Conservation (phyloP, 1,140 invertebrate genomes). For the Amyelois transitella region DNA sequence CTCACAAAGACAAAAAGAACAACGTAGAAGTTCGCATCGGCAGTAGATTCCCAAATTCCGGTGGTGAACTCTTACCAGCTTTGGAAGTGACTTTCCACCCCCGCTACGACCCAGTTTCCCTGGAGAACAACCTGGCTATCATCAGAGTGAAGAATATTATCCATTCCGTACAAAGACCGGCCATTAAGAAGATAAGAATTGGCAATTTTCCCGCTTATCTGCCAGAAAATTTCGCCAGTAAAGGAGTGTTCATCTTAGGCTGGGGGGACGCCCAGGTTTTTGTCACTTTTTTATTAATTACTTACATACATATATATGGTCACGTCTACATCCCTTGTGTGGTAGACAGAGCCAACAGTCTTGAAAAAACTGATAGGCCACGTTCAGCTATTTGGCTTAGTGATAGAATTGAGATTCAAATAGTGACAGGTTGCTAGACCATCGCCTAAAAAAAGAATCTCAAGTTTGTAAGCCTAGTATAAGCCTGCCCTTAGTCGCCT, state of each 20-base stretch:
- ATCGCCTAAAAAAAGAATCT: too few species aligned
- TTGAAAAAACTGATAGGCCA: too few species aligned
- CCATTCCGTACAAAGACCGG: neutral
- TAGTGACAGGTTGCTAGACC: too few species aligned
- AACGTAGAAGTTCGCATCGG: constrained; percentile 11
- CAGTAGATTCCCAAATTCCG: constrained; percentile 12
- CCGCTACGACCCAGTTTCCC: constrained; percentile 9
- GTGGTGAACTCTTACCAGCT: constrained; percentile 12
- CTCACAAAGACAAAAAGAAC: neutral
- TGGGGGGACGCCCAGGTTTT: constrained; percentile 4
- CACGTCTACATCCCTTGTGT: too few species aligned
- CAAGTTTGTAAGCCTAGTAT: too few species aligned
- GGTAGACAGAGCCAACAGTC: too few species aligned
- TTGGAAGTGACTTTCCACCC: constrained; percentile 19
- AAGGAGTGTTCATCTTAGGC: constrained; percentile 4
- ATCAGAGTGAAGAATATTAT: constrained; percentile 1
- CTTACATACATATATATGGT: neutral
- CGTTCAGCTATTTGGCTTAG: too few species aligned
- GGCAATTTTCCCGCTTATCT: neutral
- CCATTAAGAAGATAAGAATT: constrained; percentile 4
- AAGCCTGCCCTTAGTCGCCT: too few species aligned
- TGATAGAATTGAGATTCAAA: too few species aligned
- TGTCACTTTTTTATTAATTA: neutral
- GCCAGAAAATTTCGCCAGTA: neutral
- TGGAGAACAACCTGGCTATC: constrained; percentile 24